Evolutionary conservation across 2,888 invertebrate genomes (phyloP).

Genomic region (Macaria liturata): DNA sequence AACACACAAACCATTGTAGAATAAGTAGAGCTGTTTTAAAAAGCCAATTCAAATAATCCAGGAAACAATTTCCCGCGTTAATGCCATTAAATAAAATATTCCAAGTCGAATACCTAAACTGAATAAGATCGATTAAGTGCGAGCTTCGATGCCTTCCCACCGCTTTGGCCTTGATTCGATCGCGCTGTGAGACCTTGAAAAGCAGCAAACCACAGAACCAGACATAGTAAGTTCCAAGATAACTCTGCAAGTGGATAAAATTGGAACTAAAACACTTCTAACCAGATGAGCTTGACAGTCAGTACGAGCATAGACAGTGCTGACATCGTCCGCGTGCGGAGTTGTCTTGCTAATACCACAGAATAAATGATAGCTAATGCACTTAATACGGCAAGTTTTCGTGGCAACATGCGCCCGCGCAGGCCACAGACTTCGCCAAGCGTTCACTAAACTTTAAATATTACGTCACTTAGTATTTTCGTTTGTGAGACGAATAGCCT

Average conservation of each 20-base stretch:
- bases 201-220: slow-evolving; percentile 44
- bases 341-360: slow-evolving; percentile 26
- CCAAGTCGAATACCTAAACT: slow-evolving; percentile 14
- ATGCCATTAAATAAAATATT: slow-evolving; percentile 20
- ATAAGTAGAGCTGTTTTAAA: background rate
- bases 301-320: too few relatives aligned
- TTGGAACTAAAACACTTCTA: too few relatives aligned
- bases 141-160: slow-evolving; percentile 41
- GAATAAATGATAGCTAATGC: slow-evolving; percentile 23
- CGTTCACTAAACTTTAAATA: slow-evolving; percentile 77
- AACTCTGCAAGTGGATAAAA: too few relatives aligned
- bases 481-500: slow-evolving; percentile 65
- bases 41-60: slow-evolving; percentile 7
- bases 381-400: slow-evolving; percentile 12
- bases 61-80: slow-evolving; percentile 21
- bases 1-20: too few relatives aligned
- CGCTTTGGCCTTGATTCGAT: slow-evolving; percentile 65
- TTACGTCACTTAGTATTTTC: slow-evolving; percentile 74
- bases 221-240: slow-evolving; percentile 23
- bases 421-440: slow-evolving; percentile 48
- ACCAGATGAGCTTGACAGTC: too few relatives aligned
- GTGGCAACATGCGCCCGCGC: slow-evolving; percentile 56
- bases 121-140: slow-evolving; percentile 26
- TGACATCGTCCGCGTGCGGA: too few relatives aligned
- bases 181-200: slow-evolving; percentile 69